These are phyloP conservation scores for Oscheius myriophilus DNA, from an alignment of 2,888 invertebrate species.

Conservation along the genomic window DNA sequence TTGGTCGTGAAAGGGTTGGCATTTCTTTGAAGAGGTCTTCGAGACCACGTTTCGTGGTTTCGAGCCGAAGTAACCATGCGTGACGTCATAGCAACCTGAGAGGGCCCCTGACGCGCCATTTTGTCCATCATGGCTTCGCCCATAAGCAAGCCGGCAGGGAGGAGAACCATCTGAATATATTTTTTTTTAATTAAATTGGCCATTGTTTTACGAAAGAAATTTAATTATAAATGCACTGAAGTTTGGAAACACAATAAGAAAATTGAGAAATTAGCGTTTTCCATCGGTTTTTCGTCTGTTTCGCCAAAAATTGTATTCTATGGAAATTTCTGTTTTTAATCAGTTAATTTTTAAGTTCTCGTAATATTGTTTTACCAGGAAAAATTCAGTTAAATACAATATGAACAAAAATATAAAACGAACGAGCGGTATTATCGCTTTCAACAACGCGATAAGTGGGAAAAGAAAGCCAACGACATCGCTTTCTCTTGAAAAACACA, in stretches of 20 bases:
- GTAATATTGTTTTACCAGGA: too few species aligned
- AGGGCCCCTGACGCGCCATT: slow-evolving; percentile 2
- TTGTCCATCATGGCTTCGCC: slow-evolving; percentile 27
- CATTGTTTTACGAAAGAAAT: neutral
- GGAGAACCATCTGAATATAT: slow-evolving; percentile 14
- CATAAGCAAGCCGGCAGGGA: slow-evolving; percentile 19
- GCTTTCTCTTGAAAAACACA: too few species aligned
- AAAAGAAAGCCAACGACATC: too few species aligned
- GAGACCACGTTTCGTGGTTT: neutral
- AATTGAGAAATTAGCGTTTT: too few species aligned
- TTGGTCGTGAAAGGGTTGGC: slow-evolving; percentile 17
- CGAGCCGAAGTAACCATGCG: neutral
- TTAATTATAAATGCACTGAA: neutral
- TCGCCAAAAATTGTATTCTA: neutral
- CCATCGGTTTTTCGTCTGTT: neutral
- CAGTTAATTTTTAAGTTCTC: neutral
- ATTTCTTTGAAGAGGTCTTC: neutral
- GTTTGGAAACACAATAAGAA: neutral
- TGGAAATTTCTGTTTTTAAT: neutral
- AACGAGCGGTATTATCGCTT: too few species aligned
- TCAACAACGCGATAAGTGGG: too few species aligned
- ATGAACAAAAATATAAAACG: too few species aligned
- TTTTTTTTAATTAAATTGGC: neutral
- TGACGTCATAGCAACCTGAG: neutral
- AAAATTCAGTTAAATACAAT: too few species aligned